Conservation (phyloP, 2,113 vertebrate species). For the Capricornis sumatraensis region DNA sequence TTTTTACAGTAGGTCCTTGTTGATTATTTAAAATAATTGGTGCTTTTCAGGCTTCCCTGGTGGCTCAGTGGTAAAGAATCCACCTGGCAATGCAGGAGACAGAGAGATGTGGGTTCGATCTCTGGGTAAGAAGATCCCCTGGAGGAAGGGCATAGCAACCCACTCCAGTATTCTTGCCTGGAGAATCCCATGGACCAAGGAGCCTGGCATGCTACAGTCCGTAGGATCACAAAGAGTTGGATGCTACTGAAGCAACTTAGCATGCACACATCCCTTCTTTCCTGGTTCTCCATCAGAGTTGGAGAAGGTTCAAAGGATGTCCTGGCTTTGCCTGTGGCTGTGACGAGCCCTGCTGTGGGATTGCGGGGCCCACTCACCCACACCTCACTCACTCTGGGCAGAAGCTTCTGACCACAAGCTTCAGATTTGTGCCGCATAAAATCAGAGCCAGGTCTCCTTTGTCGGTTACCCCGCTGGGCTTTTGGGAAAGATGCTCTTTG, state of each 20-base stretch:
- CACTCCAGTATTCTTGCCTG: not conserved
- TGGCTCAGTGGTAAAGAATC: not conserved
- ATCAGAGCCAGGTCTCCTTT: too few species aligned
- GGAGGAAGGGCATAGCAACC: not conserved
- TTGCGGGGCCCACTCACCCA: rapidly evolving
- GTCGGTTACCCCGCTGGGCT: rapidly evolving
- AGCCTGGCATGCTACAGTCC: not conserved
- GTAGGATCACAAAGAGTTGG: not conserved
- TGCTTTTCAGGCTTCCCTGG: not conserved
- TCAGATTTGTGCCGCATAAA: not conserved
- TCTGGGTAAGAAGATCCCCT: not conserved
- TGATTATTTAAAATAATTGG: not conserved
- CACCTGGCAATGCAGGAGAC: not conserved
- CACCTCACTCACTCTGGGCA: not conserved
- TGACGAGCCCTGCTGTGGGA: not conserved
- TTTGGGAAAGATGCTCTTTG: not conserved
- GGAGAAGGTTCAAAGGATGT: not conserved
- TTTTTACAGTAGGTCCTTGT: not conserved
- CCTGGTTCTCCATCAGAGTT: too few species aligned
- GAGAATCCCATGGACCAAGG: not conserved
- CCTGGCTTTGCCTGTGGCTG: not conserved
- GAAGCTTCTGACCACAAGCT: not conserved
- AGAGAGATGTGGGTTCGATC: not conserved
- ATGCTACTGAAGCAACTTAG: not conserved
- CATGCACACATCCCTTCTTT: not conserved